phyloP scores from a whole-genome alignment of 2,888 invertebrate genomes.

The Norana najaformis region DNA sequence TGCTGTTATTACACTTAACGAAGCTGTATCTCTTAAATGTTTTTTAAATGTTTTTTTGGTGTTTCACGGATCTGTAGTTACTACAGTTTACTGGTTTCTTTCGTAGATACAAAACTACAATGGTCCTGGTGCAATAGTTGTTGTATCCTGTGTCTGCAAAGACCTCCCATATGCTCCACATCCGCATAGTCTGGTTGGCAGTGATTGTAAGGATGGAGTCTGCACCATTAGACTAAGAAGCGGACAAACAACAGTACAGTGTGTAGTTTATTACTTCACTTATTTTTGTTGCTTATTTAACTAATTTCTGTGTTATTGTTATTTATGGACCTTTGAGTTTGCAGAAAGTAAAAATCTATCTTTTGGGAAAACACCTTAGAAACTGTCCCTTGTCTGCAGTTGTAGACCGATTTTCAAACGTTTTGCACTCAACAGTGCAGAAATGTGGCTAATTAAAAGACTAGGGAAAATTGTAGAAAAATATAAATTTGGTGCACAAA shows the following conservation, averaged over 20 bases:
- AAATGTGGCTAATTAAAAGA: too few species aligned
- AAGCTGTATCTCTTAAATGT: not conserved
- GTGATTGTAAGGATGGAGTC: conserved; percentile 89
- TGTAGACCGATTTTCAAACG: too few species aligned
- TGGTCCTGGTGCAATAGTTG: conserved; percentile 80
- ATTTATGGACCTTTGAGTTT: too few species aligned
- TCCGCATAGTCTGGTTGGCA: conserved; percentile 91
- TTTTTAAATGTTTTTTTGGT: too few species aligned
- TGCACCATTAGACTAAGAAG: conserved; percentile 72
- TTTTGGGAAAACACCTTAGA: too few species aligned
- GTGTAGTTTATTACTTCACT: conserved; percentile 21
- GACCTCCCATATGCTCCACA: conserved; percentile 83
- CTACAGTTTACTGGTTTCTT: not conserved
- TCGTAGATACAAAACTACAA: conserved; percentile 73
- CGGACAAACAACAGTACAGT: conserved; percentile 34
- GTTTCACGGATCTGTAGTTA: not conserved
- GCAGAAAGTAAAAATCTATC: too few species aligned
- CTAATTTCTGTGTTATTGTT: too few species aligned
- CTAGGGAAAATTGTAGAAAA: too few species aligned
- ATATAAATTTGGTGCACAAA: too few species aligned
- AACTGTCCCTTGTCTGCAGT: too few species aligned
- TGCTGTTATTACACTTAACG: not conserved
- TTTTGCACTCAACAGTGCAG: too few species aligned
- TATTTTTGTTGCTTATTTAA: not conserved
- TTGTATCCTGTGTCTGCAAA: conserved; percentile 92